Percentiles rank a stretch among this genome's conserved stretches.
Conservation (phyloP, 2,113 vertebrate species). For the Ciconia boyciana region DNA sequence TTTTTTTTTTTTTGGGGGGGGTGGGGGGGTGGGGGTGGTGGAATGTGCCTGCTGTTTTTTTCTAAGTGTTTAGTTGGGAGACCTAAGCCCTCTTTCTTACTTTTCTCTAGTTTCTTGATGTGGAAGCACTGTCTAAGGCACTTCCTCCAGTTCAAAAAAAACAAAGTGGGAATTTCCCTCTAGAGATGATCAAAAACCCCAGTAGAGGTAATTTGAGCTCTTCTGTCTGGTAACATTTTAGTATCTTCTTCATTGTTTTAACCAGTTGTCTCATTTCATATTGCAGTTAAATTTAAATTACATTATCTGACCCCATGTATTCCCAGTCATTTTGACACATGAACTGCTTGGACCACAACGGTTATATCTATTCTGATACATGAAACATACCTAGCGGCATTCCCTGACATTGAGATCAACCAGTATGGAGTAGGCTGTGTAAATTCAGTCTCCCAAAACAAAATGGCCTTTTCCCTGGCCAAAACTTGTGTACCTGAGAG, state of each 20-base stretch:
- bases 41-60: background rate
- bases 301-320: background rate
- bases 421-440: background rate
- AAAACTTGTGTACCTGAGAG: background rate
- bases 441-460: background rate
- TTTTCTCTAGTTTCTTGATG: slow-evolving; percentile 65
- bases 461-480: background rate
- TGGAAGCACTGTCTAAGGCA: slow-evolving; percentile 63
- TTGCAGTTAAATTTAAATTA: background rate
- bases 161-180: background rate
- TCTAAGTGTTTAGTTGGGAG: background rate
- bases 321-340: background rate
- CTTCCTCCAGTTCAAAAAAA: slow-evolving; percentile 67
- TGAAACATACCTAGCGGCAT: background rate
- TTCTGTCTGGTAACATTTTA: background rate
- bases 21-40: background rate
- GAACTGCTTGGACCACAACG: background rate
- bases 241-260: background rate
- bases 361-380: background rate
- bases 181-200: background rate
- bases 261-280: background rate
- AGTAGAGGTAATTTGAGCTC: background rate
- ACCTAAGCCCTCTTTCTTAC: background rate
- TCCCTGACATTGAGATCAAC: background rate
- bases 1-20: background rate